Percentiles rank a stretch among this genome's conserved stretches.
phyloP scores from a whole-genome alignment of 2,888 invertebrate species.

The Globia sparganii region DNA sequence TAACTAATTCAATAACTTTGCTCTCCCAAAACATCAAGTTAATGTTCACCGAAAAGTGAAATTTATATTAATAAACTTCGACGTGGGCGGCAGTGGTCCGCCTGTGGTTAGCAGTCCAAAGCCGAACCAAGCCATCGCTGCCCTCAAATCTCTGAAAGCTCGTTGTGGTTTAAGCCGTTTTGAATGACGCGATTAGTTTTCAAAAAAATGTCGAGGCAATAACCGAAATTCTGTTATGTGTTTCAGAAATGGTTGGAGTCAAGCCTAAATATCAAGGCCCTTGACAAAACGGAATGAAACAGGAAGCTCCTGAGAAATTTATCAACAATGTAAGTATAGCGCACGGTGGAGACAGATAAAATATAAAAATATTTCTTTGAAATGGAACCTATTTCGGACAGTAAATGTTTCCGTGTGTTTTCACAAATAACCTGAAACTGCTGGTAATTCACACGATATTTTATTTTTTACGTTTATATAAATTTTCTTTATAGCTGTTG shows the following conservation, averaged over 20 bases:
- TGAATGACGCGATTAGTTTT: conserved; percentile 35
- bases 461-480: conserved; percentile 20
- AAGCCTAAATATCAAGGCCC: conserved; percentile 23
- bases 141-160: conserved; percentile 36
- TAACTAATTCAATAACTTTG: not conserved
- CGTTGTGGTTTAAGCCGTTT: conserved; percentile 40
- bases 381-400: conserved; percentile 40
- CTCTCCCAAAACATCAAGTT: not conserved
- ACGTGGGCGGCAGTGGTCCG: conserved; percentile 1
- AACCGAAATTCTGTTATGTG: conserved; percentile 17
- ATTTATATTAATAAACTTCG: conserved; percentile 5
- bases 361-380: conserved; percentile 41
- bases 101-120: conserved; percentile 33
- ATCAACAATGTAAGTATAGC: conserved; percentile 25
- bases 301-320: conserved; percentile 38
- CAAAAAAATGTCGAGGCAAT: not conserved
- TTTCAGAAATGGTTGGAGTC: not conserved
- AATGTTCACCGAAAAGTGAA: not conserved
- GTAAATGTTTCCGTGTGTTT: conserved; percentile 60
- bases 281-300: conserved; percentile 37
- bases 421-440: conserved; percentile 49
- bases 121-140: conserved; percentile 15
- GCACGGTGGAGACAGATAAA: conserved; percentile 31
- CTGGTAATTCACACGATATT: conserved; percentile 44
- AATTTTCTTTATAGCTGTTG: conserved; percentile 16